Evolutionary conservation across 2,113 vertebrate genomes (phyloP), one percentile per base, ranked within the genome.

Genomic region (Oreotrochilus melanogaster): DNA sequence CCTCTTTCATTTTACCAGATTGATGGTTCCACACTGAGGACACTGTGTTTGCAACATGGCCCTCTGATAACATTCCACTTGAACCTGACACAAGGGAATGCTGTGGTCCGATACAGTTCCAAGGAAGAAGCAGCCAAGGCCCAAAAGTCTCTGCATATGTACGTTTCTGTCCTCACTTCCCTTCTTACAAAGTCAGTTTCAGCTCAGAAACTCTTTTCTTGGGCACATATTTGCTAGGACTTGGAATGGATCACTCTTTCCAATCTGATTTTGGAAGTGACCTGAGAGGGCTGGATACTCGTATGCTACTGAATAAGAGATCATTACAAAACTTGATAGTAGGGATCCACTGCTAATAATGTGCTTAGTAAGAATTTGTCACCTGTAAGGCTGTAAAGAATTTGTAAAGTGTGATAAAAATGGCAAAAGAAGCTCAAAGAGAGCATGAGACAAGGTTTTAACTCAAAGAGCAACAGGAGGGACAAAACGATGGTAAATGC

Each of bases 121-220:
- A 99, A 99, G 98, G 99, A 99, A 64, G 99, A 99, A 88, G 98
- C 99, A 23, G 98, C 99, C 94, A 99, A 99, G 97, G 99, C 99
- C 97, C 99, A 99, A 94, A 99, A 99, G 96, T 99, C 99, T 97
- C 98, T 99, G 98, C 99, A 99, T 98, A 99, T 99, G 99, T 99
- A 98, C 7, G 99, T 92, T 58, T 53, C 79, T 67, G 28, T 33
- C 53, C 31, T 12, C 7, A 35, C 28, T 42, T 70, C 7, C 35
- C 56, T 82, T 6, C 6, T 33, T 74, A 22, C 1, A 3, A 71
- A 83, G 27, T 18, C 42, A 30, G 2, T 9, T 89, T 50, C 53
- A 65, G 28, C 54, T 57, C 64, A 45, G 53, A 43, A 45, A 15
- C 19, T 42, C 1, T 33, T 86, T 75, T 45, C 50, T 61, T 25